Percentiles rank a stretch among this genome's conserved stretches.
Evolutionary conservation across 2,113 vertebrate genomes (phyloP).

Genomic region (Hemibagrus wyckioides): DNA sequence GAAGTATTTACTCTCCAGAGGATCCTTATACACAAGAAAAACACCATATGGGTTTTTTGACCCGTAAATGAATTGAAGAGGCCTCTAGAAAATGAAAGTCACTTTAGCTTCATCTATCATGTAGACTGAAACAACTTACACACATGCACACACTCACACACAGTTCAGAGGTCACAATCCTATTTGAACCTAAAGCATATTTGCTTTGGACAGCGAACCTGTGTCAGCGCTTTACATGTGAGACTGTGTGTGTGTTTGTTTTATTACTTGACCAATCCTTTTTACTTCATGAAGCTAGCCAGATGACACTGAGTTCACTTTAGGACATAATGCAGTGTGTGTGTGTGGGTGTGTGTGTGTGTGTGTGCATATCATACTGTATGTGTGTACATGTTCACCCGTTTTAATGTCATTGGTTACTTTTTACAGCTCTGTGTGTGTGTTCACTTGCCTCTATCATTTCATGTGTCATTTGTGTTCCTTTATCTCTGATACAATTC

Average conservation of each 20-base stretch:
- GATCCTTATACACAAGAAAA: neutral
- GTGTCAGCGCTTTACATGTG: conserved; percentile 27
- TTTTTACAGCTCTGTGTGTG: neutral
- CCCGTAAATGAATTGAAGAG: conserved; percentile 18
- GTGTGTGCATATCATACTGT: neutral
- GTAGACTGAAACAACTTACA: neutral
- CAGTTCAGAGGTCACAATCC: conserved; percentile 60
- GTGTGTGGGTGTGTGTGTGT: neutral
- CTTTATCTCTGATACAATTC: neutral
- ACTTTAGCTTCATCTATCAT: conserved; percentile 25
- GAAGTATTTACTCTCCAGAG: neutral
- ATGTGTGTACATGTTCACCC: neutral
- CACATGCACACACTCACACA: conserved; percentile 54
- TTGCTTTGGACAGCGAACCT: conserved; percentile 43
- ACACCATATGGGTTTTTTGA: conserved; percentile 8
- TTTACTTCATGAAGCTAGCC: conserved; percentile 25
- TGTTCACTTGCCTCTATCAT: neutral
- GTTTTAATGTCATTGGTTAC: neutral
- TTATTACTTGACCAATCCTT: neutral
- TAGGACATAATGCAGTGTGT: neutral
- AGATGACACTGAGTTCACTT: conserved; percentile 25
- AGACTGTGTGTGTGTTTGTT: conserved; percentile 17
- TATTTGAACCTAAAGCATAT: conserved; percentile 63
- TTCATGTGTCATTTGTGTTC: neutral
- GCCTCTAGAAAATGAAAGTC: neutral